These are phyloP conservation scores for Chiroxiphia lanceolata DNA, from an alignment of 2,797 vertebrate species.

Conservation along the genomic window DNA sequence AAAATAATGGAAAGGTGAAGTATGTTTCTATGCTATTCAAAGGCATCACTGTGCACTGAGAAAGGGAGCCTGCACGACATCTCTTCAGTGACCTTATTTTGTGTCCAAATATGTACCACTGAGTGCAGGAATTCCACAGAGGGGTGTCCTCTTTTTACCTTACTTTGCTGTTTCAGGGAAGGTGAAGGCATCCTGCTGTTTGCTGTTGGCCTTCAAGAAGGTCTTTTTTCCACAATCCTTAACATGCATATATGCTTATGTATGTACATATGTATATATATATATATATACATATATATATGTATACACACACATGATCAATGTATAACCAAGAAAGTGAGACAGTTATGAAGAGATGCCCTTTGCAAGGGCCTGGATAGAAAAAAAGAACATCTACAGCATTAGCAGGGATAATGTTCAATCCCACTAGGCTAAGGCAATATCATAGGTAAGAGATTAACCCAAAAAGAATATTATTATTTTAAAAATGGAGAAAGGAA, in stretches of 20 bases:
- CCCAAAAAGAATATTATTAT: neutral
- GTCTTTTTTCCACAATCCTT: neutral
- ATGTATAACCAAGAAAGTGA: neutral
- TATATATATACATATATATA: neutral
- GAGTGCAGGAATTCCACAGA: neutral
- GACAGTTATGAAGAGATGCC: neutral
- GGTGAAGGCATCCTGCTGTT: neutral
- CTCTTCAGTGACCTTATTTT: neutral
- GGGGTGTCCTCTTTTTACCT: neutral
- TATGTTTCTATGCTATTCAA: neutral
- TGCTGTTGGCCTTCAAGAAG: neutral
- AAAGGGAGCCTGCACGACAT: neutral
- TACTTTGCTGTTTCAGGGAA: neutral
- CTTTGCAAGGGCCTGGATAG: neutral
- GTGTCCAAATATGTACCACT: neutral
- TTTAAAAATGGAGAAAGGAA: neutral
- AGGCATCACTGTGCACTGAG: neutral
- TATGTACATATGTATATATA: too few species aligned
- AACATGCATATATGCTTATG: too few species aligned
- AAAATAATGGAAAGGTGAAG: neutral
- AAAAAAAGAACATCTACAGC: neutral
- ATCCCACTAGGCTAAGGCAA: neutral
- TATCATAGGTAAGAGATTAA: conserved; percentile 15
- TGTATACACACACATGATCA: neutral
- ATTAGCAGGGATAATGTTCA: neutral